Evolutionary conservation across 2,888 invertebrate genomes (phyloP).

Genomic region (Coenonympha arcania): DNA sequence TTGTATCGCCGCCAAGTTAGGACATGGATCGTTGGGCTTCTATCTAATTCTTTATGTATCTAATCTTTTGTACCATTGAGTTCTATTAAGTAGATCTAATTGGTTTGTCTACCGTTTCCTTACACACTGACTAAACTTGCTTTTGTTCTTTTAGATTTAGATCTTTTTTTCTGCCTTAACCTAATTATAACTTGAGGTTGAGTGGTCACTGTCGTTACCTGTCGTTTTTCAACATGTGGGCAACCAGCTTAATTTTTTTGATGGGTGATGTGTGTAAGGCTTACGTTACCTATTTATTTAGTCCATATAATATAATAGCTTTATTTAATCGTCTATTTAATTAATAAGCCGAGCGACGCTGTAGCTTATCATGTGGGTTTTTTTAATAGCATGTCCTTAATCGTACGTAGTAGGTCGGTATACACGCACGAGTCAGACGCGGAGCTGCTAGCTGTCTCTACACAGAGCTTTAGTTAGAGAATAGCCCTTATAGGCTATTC

Average conservation of each 20-base stretch:
- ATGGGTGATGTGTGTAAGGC: conserved; percentile 13
- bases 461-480: no score
- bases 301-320: conserved; percentile 17
- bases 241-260: not conserved
- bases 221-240: no score
- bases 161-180: not conserved
- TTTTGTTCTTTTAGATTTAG: not conserved
- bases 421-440: not conserved
- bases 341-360: conserved; percentile 36
- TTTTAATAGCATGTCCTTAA: conserved; percentile 64
- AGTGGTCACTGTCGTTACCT: not conserved
- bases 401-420: conserved; percentile 32
- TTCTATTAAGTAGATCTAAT: conserved; percentile 8
- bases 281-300: conserved; percentile 17
- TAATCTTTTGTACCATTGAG: conserved; percentile 6
- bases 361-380: conserved; percentile 73
- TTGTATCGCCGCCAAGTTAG: conserved; percentile 1
- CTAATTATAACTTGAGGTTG: no score
- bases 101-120: conserved; percentile 6
- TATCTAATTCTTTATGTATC: conserved; percentile 10
- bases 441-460: not conserved
- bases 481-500: no score
- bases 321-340: conserved; percentile 39
- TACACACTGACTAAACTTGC: conserved; percentile 4
- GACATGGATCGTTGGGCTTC: conserved; percentile 15